phyloP scores from a whole-genome alignment of 2,888 invertebrate genomes.

The Anthophora plumipes region DNA sequence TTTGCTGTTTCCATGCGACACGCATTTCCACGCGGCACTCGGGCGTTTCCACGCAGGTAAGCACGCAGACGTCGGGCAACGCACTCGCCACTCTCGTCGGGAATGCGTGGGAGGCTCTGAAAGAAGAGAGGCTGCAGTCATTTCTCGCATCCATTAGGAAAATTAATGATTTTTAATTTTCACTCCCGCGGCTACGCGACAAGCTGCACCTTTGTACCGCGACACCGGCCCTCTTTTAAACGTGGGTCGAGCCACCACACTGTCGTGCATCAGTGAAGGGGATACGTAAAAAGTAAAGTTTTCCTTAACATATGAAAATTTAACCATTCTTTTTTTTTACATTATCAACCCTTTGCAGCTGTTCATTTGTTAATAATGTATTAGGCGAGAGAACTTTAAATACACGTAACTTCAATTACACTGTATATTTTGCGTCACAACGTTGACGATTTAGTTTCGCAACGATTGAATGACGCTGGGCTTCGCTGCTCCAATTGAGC shows the following conservation, averaged over 20 bases:
- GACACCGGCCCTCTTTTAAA: constrained; percentile 33
- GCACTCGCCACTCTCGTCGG: constrained; percentile 57
- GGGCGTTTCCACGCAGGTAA: constrained; percentile 61
- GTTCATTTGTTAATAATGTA: no score
- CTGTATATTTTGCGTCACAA: no score
- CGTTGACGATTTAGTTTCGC: no score
- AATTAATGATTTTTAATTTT: constrained; percentile 79
- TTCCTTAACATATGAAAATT: not conserved
- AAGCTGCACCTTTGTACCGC: constrained; percentile 18
- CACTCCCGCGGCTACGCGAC: constrained; percentile 50
- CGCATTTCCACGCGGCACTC: constrained; percentile 54
- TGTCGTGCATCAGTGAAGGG: constrained; percentile 13
- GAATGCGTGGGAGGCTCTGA: constrained; percentile 52
- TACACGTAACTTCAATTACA: no score
- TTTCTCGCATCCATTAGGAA: constrained; percentile 77
- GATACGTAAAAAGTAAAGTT: not conserved
- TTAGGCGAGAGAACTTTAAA: no score
- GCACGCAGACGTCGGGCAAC: constrained; percentile 51
- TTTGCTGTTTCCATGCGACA: constrained; percentile 32
- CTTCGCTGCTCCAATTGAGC: no score
- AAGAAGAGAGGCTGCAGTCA: constrained; percentile 68
- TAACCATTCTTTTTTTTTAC: no score
- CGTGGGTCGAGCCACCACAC: not conserved
- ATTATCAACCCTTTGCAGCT: no score
- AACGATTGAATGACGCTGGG: no score